These are phyloP conservation scores for Dexiosoma caninum DNA, from an alignment of 2,888 invertebrate genomes.

Conservation along the genomic window DNA sequence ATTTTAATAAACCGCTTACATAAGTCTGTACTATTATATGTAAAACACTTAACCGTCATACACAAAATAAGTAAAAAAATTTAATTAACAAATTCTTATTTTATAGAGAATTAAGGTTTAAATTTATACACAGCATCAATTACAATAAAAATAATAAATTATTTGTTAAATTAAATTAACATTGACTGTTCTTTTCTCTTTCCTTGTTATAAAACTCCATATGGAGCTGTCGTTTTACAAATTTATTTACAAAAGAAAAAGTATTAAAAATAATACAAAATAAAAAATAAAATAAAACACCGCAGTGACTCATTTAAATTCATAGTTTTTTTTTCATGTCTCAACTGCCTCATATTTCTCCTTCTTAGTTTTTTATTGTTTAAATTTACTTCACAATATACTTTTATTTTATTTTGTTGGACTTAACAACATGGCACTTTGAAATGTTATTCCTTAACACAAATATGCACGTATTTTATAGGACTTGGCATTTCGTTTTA, in stretches of 20 bases:
- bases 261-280: neutral
- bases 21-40: too few relatives aligned
- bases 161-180: slow-evolving; percentile 38
- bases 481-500: neutral
- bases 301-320: slow-evolving; percentile 21
- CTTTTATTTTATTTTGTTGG: neutral
- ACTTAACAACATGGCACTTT: slow-evolving; percentile 45
- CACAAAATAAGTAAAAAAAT: slow-evolving; percentile 43
- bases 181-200: slow-evolving; percentile 18
- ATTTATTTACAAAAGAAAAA: slow-evolving; percentile 17
- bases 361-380: slow-evolving; percentile 10
- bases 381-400: slow-evolving; percentile 8
- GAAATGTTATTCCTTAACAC: slow-evolving; percentile 7
- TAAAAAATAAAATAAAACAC: neutral
- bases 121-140: neutral
- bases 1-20: neutral
- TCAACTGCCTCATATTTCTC: neutral
- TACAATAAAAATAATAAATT: neutral
- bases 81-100: slow-evolving; percentile 41
- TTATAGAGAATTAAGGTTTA: slow-evolving; percentile 49
- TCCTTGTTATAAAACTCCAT: neutral
- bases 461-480: slow-evolving; percentile 44
- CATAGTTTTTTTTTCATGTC: neutral
- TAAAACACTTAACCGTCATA: slow-evolving; percentile 44
- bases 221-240: neutral